phyloP scores from a whole-genome alignment of 2,113 vertebrate species.

The Pachycephala philippinensis region DNA sequence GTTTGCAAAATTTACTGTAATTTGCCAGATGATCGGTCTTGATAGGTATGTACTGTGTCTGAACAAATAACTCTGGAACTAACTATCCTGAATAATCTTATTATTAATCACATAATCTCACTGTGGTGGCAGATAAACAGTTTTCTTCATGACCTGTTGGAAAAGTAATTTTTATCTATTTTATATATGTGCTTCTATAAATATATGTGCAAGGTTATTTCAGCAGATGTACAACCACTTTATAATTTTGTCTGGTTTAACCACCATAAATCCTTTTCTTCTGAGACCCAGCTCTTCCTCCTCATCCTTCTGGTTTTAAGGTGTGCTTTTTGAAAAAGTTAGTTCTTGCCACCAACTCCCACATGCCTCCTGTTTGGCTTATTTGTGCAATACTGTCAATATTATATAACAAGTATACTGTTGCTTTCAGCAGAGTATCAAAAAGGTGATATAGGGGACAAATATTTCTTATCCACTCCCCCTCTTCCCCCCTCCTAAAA shows the following conservation, averaged over 20 bases:
- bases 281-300: neutral
- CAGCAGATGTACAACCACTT: neutral
- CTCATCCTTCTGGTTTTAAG: neutral
- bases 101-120: neutral
- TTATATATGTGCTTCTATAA: neutral
- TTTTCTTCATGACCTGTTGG: neutral
- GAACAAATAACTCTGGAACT: neutral
- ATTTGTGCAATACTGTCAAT: neutral
- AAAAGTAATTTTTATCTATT: neutral
- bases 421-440: neutral
- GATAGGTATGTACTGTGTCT: neutral
- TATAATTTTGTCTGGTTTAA: neutral
- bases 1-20: neutral
- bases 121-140: neutral
- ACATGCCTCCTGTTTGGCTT: neutral
- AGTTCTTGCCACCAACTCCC: neutral
- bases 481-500: accelerated
- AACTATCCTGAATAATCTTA: neutral
- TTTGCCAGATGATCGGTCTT: neutral
- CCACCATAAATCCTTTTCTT: neutral
- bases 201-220: neutral
- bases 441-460: neutral
- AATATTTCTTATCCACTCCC: neutral
- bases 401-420: neutral
- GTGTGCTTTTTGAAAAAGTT: neutral